A percentile compares a stretch with the other conserved stretches of the same genome.
Conservation (phyloP, 2,113 vertebrate species). For the Albula glossodonta region DNA sequence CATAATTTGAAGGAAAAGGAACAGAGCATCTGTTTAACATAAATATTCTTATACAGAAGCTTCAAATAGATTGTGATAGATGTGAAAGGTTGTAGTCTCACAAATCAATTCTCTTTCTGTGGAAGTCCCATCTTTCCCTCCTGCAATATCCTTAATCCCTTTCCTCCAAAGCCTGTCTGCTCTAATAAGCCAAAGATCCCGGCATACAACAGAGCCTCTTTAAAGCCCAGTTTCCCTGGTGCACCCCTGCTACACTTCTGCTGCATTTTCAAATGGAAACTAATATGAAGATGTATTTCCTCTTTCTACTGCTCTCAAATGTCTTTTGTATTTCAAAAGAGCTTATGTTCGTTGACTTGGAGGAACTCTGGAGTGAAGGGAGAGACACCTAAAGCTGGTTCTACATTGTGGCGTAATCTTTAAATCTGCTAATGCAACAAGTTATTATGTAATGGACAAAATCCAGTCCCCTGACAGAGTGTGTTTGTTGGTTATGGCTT, state of each 20-base stretch:
- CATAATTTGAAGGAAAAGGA: neutral
- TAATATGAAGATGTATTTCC: constrained; percentile 29
- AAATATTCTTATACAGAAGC: neutral
- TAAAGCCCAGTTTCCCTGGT: constrained; percentile 15
- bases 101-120: neutral
- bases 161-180: neutral
- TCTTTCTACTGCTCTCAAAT: constrained; percentile 46
- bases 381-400: constrained; percentile 23
- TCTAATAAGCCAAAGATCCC: neutral
- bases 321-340: constrained; percentile 35
- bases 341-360: constrained; percentile 14
- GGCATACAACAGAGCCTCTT: neutral
- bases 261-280: constrained; percentile 25
- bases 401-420: constrained; percentile 20
- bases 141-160: constrained; percentile 3
- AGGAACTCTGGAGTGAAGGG: constrained; percentile 3
- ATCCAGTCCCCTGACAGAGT: neutral
- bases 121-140: neutral
- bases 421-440: constrained; percentile 10
- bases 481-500: neutral
- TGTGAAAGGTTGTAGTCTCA: neutral
- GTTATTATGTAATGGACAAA: constrained; percentile 7
- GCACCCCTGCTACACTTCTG: constrained; percentile 20
- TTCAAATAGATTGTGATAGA: neutral
- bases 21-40: neutral